Base-by-base conservation (phyloP, 35 echinoderm and acorn worm species). In the Anneissia japonica region DNA sequence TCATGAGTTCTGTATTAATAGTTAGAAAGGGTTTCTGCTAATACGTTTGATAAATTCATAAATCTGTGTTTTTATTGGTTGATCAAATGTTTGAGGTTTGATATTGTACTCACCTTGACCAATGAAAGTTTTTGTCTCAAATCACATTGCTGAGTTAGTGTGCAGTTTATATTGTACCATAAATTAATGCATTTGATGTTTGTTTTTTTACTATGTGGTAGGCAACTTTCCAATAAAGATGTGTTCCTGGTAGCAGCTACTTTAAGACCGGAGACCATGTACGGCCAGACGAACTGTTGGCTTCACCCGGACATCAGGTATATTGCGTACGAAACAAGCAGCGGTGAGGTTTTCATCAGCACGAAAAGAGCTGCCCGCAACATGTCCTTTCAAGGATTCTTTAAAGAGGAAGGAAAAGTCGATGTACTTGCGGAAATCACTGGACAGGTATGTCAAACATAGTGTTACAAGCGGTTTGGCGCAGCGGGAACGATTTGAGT, bases 211-310 rank as follows among this genome's bases (percentile, higher is more conserved):
- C n/a, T n/a, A n/a, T n/a, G n/a, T 64, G 2, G 2, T 64, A 64
- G 51, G 21, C 51, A 64, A 2, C 51, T 64, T 19, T 6, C 51
- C 21, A 81, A 83, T 0, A 98, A 98, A 36, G 80, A 76, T 77
- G 38, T 98, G 26, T 98, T 86, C 78, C 80, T 98, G 9, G 92
- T 98, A 16, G 95, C 95, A 26, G 95, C 91, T 26, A 98, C 95
- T 29, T 86, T 98, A 37, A 75, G 95, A 16, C 94, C 95, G 30
- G 95, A 98, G 78, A 98, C 95, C 30, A 98, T 98, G 95, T 98
- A 98, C 30, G 95, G 95, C 1, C 95, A 98, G 84, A 98, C 95
- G 21, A 98, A 98, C 86, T 98, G 95, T 83, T 98, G 95, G 95
- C 78, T 98, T 9, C 46, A 84, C 36, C 95, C 95, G 4, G 83